Evolutionary conservation across 1,140 invertebrate genomes (phyloP).

Genomic region (Neodiprion virginianus): DNA sequence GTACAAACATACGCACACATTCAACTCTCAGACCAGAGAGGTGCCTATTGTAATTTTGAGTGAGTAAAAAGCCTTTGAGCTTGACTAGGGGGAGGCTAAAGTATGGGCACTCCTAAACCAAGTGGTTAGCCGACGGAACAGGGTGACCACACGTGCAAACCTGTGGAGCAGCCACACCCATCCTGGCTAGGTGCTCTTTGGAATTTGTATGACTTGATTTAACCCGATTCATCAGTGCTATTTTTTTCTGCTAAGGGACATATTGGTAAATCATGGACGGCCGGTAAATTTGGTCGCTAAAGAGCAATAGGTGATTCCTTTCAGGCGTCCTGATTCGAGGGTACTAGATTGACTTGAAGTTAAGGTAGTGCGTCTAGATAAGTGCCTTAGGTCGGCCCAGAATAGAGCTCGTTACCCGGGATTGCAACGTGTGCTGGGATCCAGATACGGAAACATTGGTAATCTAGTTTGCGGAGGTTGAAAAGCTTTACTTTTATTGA

Average conservation of each 20-base stretch:
- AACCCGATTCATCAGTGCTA: not conserved
- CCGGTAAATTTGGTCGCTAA: not conserved
- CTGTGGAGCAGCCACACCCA: too few relatives aligned
- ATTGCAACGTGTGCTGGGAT: not conserved
- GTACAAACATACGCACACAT: too few relatives aligned
- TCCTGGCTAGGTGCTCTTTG: too few relatives aligned
- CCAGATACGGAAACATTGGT: not conserved
- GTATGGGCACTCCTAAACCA: too few relatives aligned
- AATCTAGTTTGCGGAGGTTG: not conserved
- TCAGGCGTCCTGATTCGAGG: not conserved
- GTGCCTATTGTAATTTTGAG: too few relatives aligned
- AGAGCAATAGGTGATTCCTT: not conserved
- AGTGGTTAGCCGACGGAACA: too few relatives aligned
- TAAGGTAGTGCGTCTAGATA: not conserved
- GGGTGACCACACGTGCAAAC: too few relatives aligned
- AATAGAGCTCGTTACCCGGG: not conserved
- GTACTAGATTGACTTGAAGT: not conserved
- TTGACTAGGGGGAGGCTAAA: too few relatives aligned
- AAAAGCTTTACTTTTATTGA: not conserved
- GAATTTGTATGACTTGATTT: not conserved
- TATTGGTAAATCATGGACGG: not conserved
- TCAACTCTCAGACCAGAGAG: too few relatives aligned
- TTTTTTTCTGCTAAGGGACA: not conserved
- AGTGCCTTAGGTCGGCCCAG: not conserved
- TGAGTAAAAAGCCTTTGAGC: too few relatives aligned